A percentile compares a stretch with the other conserved stretches of the same genome.
Conservation (phyloP, 64 coral and sea anemone species). For the Actinia equina region DNA sequence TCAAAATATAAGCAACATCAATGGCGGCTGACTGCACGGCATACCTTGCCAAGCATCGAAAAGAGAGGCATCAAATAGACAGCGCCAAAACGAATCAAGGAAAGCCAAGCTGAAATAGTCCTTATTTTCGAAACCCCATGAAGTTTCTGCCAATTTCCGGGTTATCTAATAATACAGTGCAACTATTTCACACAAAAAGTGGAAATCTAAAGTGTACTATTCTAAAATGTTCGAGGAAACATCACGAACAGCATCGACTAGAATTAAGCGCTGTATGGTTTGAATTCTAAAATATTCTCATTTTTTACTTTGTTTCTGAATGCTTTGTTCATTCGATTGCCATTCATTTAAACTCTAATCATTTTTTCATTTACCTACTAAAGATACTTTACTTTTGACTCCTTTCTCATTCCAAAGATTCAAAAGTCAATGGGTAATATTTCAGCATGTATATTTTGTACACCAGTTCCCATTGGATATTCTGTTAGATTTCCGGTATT, state of each 20-base stretch:
- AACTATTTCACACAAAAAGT: neutral
- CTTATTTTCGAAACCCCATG: neutral
- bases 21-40: no score
- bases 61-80: neutral
- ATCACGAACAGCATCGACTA: neutral
- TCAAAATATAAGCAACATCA: no score
- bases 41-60: no score
- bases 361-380: neutral
- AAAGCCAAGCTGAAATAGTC: neutral
- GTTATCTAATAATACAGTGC: neutral
- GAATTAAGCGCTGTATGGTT: neutral
- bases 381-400: neutral
- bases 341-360: neutral
- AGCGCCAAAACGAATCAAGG: neutral
- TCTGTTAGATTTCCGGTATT: neutral
- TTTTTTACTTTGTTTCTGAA: neutral
- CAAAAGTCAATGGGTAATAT: neutral
- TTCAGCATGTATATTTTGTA: neutral
- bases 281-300: neutral
- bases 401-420: neutral
- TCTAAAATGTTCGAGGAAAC: neutral
- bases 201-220: neutral
- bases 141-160: neutral
- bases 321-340: neutral
- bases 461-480: neutral